Evolutionary conservation across 1,140 invertebrate species (phyloP).

Genomic region (Phymorhynchus buccinoides): DNA sequence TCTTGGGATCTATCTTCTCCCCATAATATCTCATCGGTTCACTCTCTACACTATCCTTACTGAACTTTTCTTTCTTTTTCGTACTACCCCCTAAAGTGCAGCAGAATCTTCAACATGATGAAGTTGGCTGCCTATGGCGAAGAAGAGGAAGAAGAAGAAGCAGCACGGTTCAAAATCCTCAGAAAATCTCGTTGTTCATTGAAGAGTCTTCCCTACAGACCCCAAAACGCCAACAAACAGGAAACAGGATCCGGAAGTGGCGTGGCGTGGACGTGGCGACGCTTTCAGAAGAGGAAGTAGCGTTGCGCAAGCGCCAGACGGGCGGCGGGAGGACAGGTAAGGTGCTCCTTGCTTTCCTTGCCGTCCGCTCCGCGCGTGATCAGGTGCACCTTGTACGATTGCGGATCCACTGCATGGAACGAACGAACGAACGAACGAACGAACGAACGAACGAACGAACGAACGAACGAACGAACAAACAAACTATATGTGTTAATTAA

Average conservation of each 20-base stretch:
- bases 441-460: constrained; percentile 28
- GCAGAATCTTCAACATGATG: no score
- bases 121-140: neutral
- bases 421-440: constrained; percentile 28
- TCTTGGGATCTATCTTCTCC: no score
- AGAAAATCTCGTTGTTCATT: neutral
- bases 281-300: constrained; percentile 64
- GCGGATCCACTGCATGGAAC: constrained; percentile 65
- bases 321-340: constrained; percentile 62
- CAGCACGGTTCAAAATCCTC: neutral
- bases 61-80: no score
- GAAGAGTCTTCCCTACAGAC: neutral
- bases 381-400: constrained; percentile 65
- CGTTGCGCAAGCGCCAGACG: constrained; percentile 64
- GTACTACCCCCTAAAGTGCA: no score
- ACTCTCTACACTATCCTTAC: no score
- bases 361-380: constrained; percentile 44
- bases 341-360: constrained; percentile 50
- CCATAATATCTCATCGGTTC: no score
- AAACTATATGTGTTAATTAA: no score
- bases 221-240: neutral
- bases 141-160: neutral
- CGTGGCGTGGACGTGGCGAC: neutral
- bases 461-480: constrained; percentile 23
- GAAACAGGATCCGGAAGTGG: no score